Percentiles rank a stretch among this genome's conserved stretches.
Conservation (phyloP, 2,888 invertebrate genomes). For the Onthophagus sagittarius region DNA sequence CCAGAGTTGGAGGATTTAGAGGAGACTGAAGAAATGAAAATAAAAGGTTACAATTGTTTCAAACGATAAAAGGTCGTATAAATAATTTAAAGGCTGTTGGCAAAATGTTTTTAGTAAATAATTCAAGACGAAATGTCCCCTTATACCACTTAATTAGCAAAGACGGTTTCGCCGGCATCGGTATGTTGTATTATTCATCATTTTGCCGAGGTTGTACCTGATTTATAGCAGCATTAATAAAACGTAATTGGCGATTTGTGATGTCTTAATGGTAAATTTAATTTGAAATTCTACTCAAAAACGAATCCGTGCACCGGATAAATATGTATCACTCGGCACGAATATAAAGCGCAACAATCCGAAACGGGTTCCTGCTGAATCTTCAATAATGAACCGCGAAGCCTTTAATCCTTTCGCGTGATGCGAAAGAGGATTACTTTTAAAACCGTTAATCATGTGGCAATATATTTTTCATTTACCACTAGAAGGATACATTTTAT, state of each 20-base stretch:
- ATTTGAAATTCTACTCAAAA: background rate
- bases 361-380: background rate
- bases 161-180: background rate
- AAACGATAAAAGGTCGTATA: background rate
- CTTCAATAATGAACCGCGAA: background rate
- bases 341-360: background rate
- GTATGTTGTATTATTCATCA: conserved; percentile 14
- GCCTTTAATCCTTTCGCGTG: background rate
- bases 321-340: background rate
- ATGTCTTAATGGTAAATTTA: background rate
- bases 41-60: background rate
- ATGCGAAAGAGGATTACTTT: background rate
- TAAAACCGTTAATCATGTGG: background rate
- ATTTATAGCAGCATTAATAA: conserved; percentile 10
- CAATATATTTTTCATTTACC: background rate
- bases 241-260: background rate
- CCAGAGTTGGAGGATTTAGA: background rate
- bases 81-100: background rate
- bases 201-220: background rate
- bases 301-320: background rate
- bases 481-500: background rate
- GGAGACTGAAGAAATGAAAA: background rate
- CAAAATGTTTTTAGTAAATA: conserved; percentile 6
- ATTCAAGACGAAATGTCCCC: conserved; percentile 4
- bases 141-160: conserved; percentile 8